Base-by-base conservation (phyloP, 1,140 invertebrate genomes). In the Trypoxylus dichotomus region DNA sequence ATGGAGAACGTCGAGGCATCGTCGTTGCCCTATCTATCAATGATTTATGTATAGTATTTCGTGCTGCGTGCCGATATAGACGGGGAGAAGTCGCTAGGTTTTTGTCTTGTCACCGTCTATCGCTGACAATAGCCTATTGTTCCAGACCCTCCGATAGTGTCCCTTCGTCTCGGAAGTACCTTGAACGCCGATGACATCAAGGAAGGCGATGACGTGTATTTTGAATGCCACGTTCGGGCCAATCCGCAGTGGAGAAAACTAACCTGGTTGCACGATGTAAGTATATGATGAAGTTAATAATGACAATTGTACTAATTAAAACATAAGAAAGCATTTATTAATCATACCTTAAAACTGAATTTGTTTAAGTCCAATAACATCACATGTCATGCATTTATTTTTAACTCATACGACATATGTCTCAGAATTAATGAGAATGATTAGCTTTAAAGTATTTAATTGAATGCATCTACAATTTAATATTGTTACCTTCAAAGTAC, bases 171-270 rank as follows among this genome's bases (percentile, higher is more conserved):
- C 79, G 96, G 96, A 78, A 94, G 92, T 82, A 96, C 94, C 10
- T 87, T 97, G 77, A 93, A 94, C 81, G 92, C 94, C 19, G 91
- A 94, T 79, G 94, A 95, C 87, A 96, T 96, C 87, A 96, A 95
- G 87, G 94, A 96, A 88, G 94, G 95, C 41, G 95, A 96, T 83
- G 96, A 97, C 86, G 94, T 97, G 60, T 97, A 96, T 88, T 96
- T 97, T 87, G 95, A 97, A 87, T 97, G 95, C 87, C 93, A 95
- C 88, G 95, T 97, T 78, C 90, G 91, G 82, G 94, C 95, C 76
- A 96, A 96, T 89, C 95, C 95, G 21, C 91, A 92, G 78, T 94
- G 92, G 85, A 91, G 93, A 80, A 94, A 94, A 84, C 92, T 97
- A 72, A 92, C 92, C 43, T 97, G 96, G 96, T 89, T 93, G 78